A percentile compares a stretch with the other conserved stretches of the same genome.
phyloP scores from a whole-genome alignment of 2,888 invertebrate species.

The Alloscopus bannaensis region DNA sequence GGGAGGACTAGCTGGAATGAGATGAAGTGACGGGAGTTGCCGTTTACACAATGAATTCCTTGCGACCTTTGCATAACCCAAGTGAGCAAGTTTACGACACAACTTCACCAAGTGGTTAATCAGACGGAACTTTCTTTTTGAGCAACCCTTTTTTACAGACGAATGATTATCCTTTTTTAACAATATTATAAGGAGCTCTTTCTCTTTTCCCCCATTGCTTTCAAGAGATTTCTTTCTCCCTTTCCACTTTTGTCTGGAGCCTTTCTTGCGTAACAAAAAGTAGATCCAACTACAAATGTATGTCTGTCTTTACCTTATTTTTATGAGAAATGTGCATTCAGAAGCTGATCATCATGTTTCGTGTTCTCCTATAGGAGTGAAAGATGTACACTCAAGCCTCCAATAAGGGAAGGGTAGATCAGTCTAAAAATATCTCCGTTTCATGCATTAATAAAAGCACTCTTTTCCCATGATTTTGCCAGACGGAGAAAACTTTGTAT shows the following conservation, averaged over 20 bases:
- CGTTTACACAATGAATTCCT: constrained; percentile 28
- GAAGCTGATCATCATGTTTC: too few relatives aligned
- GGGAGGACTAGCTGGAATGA: constrained; percentile 56
- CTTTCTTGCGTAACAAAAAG: too few relatives aligned
- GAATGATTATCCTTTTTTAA: constrained; percentile 56
- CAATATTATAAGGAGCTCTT: constrained; percentile 48
- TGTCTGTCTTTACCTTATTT: too few relatives aligned
- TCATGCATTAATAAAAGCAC: too few relatives aligned
- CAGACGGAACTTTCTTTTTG: constrained; percentile 53
- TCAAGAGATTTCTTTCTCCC: constrained; percentile 19
- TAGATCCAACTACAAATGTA: too few relatives aligned
- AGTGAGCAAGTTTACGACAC: constrained; percentile 49
- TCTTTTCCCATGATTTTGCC: too few relatives aligned
- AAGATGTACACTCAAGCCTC: too few relatives aligned
- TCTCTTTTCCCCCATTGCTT: constrained; percentile 35
- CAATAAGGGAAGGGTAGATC: too few relatives aligned
- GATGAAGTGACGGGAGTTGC: constrained; percentile 58
- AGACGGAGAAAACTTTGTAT: too few relatives aligned
- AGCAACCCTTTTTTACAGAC: constrained; percentile 56
- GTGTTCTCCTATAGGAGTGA: too few relatives aligned
- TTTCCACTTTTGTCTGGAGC: constrained; percentile 6
- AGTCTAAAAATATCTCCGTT: too few relatives aligned
- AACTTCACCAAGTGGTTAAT: constrained; percentile 58
- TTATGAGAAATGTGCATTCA: too few relatives aligned
- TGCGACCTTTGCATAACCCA: constrained; percentile 4